phyloP scores from a whole-genome alignment of 2,113 vertebrate species.

The Ammospiza nelsoni region DNA sequence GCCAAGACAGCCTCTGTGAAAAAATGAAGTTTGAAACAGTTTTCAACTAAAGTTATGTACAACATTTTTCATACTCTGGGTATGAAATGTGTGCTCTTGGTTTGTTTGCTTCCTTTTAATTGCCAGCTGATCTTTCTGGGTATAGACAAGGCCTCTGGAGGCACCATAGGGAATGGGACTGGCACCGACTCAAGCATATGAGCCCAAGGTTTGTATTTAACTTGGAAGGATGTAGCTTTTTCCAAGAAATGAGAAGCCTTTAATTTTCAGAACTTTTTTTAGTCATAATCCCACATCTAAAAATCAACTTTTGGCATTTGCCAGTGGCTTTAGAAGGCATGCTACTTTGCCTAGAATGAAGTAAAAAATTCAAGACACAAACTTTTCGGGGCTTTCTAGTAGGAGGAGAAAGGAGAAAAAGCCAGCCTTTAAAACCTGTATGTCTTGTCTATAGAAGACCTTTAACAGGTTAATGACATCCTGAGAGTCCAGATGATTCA shows the following conservation, averaged over 20 bases:
- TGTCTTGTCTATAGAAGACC: background rate
- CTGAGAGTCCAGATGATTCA: background rate
- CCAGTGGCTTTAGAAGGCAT: background rate
- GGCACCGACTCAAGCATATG: background rate
- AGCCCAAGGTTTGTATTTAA: background rate
- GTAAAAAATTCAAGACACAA: background rate
- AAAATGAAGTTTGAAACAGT: background rate
- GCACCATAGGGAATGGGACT: background rate
- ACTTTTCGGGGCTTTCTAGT: fast-evolving
- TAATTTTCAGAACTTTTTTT: background rate
- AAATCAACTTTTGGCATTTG: background rate
- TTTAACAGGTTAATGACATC: background rate
- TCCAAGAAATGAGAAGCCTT: background rate
- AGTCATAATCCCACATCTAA: background rate
- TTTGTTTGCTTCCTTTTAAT: background rate
- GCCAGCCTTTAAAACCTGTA: background rate
- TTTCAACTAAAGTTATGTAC: background rate
- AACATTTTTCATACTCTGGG: background rate
- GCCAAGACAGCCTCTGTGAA: background rate
- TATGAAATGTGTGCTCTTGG: background rate
- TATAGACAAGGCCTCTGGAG: background rate
- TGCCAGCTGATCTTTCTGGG: background rate
- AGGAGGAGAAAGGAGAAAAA: background rate
- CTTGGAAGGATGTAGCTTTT: background rate
- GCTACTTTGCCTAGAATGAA: background rate